Percentiles rank a stretch among this genome's conserved stretches.
phyloP scores from a whole-genome alignment of 2,113 vertebrate species.

The Chunga burmeisteri region DNA sequence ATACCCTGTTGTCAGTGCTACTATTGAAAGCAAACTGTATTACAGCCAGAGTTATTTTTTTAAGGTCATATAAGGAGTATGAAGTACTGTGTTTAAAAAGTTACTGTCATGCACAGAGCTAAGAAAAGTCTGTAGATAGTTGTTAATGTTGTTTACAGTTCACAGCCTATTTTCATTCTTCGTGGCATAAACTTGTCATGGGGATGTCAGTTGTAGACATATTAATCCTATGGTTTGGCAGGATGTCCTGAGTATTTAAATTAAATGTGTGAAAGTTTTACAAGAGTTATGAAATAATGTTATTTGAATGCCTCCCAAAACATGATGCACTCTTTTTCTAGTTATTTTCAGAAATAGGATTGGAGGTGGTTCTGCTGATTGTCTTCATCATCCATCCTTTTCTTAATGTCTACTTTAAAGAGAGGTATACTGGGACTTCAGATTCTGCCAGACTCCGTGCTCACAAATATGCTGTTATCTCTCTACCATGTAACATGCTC shows the following conservation, averaged over 20 bases:
- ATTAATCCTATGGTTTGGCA: not conserved
- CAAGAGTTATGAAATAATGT: rapidly evolving
- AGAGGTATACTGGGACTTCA: not conserved
- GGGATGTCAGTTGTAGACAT: not conserved
- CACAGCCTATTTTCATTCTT: not conserved
- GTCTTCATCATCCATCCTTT: not conserved
- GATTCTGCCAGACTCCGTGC: not conserved
- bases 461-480: not conserved
- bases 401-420: not conserved
- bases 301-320: not conserved
- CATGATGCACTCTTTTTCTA: not conserved
- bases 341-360: not conserved
- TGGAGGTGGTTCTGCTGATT: not conserved
- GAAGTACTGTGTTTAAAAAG: not conserved
- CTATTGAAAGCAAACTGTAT: not conserved
- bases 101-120: not conserved
- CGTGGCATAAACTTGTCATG: not conserved
- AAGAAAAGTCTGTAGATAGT: not conserved
- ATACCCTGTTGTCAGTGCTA: not conserved
- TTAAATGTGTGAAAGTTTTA: not conserved
- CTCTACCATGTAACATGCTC: not conserved
- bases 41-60: not conserved
- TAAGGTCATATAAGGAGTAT: not conserved
- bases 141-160: not conserved
- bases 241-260: not conserved